Base-by-base conservation (phyloP, 2,113 vertebrate species). In the Gymnocephalus cernua region DNA sequence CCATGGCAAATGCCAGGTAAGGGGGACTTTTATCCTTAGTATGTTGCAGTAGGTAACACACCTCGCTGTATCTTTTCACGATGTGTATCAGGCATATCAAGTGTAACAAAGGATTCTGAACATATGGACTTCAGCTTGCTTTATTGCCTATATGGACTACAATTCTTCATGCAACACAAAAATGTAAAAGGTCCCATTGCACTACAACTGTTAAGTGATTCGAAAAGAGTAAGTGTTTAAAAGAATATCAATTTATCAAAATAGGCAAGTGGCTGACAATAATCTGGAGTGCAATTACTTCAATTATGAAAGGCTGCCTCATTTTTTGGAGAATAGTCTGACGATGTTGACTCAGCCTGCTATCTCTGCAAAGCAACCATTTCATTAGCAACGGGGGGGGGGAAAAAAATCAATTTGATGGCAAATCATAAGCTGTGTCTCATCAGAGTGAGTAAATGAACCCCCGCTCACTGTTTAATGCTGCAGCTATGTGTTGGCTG, bases 401-500 rank as follows among this genome's bases (percentile, higher is more conserved):
- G 23, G n/a, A 10, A 15, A 21, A 12, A 23, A 68, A 82, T 90
- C 80, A 86, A 84, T 89, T 87, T 82, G 74, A 62, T 67, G 84
- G 88, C 79, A 91, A 89, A 91, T 89, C 89, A 90, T 89, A 90
- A 86, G 84, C 85, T 19, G 78, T 16, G 85, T 86, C 77, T 93
- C 88, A 86, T 92, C 85, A 86, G 79, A 80, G 74, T 25, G 79
- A 86, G 86, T 80, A 80, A 87, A 93, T 84, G 66, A 90, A 83
- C 66, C 77, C 61, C 62, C 19, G n/a, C 83, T 90, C 38, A 72
- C 68, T 35, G 61, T 74, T 78, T 75, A 76, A 74, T 62, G 47
- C 79, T 81, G 82, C 73, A 79, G 72, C 74, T 65, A 74, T 38
- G 63, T 67, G 77, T 2, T 27, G 35, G 48, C 13, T 27, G 19